Base-by-base conservation (phyloP, 2,797 vertebrate genomes). In the Clamator glandarius region DNA sequence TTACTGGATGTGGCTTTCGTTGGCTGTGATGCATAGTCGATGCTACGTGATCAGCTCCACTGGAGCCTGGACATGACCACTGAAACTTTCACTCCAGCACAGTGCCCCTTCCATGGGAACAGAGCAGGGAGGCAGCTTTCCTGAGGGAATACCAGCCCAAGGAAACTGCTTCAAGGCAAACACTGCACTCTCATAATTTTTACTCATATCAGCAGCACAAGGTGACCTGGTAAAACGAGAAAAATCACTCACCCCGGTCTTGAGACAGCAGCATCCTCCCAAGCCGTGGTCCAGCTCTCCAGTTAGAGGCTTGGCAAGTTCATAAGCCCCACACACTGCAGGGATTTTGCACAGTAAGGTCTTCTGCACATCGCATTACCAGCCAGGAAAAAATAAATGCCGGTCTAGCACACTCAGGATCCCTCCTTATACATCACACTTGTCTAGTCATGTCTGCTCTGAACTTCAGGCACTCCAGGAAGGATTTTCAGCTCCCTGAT, bases 1-100 rank as follows among this genome's bases (percentile, higher is more conserved):
- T 15, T 15, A 18, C 1, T 2, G 15, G 52, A 11, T 9, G 9
- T 0, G 0, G 29, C 9, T 78, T 20, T 67, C 7, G 5, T 24
- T 25, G 62, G 66, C 69, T 73, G 17, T 7, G 36, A 61, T 9
- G 48, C 58, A 4, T 3, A 14, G 13, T 2, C 17, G 36, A 2
- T 21, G 25, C 2, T 0, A 5, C 1, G 5, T 4, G 35, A 54
- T 5, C 17, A 41, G 48, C 28, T 74, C 67, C n/a, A 21, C 11
- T 48, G 21, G 46, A 48, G 46, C 46, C 20, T 11, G 21, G 46
- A 48, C 12, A 6, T 23, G 46, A 48, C 44, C 18, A 9, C 44
- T 44, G 44, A 44, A 44, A 44, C 44, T 18, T 42, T 16, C 42
- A 44, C 44, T 19, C 19, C 44, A 44, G 42, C 42, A 42, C 42